Evolutionary conservation across 2,113 vertebrate species (phyloP).

Genomic region (Noturus placidus): DNA sequence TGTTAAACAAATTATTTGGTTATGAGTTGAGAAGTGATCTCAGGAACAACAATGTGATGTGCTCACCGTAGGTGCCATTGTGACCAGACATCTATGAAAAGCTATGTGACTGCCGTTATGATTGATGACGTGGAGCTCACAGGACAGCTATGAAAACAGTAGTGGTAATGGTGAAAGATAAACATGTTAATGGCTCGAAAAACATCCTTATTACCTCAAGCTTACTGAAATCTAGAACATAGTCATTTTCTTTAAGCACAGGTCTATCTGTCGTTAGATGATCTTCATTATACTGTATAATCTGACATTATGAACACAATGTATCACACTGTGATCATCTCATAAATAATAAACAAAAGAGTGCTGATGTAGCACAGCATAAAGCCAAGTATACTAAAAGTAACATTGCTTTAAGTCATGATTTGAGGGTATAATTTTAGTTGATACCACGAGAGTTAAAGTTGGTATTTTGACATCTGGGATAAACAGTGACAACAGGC

Average conservation of each 20-base stretch:
- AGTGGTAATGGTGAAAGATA: not conserved
- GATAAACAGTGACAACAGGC: slow-evolving; percentile 19
- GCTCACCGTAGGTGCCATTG: not conserved
- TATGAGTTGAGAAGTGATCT: too few relatives aligned
- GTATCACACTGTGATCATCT: not conserved
- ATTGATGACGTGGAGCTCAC: not conserved
- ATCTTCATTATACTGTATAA: not conserved
- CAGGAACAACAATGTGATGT: too few relatives aligned
- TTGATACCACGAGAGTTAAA: not conserved
- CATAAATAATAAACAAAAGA: not conserved
- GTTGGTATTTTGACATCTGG: not conserved
- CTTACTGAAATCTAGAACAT: not conserved
- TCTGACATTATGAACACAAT: not conserved
- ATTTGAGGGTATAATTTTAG: not conserved
- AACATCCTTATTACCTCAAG: not conserved
- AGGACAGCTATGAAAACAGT: not conserved
- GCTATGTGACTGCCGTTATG: not conserved
- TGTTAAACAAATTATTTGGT: too few relatives aligned
- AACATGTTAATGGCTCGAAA: not conserved
- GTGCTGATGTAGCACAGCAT: not conserved
- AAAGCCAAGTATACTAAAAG: not conserved
- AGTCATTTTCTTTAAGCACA: not conserved
- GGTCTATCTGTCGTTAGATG: not conserved
- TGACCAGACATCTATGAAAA: not conserved
- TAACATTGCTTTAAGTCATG: not conserved